phyloP scores from a whole-genome alignment of 2,113 vertebrate species.

The Crotophaga sulcirostris region DNA sequence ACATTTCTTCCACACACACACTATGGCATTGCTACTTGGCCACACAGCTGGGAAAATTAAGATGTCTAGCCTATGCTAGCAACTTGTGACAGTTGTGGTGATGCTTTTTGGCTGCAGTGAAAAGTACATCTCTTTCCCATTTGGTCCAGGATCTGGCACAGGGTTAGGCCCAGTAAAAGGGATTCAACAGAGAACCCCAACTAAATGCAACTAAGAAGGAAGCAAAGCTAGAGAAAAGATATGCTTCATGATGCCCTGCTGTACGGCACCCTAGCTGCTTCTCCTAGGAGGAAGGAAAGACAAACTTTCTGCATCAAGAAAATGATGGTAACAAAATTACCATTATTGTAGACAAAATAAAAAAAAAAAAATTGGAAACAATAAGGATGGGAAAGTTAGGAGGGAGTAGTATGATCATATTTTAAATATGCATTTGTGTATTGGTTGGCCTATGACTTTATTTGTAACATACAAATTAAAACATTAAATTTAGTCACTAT shows the following conservation, averaged over 20 bases:
- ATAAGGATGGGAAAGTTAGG: neutral
- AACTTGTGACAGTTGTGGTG: constrained; percentile 25
- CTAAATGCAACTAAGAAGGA: constrained; percentile 9
- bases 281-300: neutral
- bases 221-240: constrained; percentile 8
- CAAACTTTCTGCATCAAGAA: neutral
- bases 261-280: neutral
- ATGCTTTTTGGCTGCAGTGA: constrained; percentile 47
- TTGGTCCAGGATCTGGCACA: constrained; percentile 28
- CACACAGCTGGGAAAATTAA: constrained; percentile 65
- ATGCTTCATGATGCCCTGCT: neutral
- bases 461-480: neutral
- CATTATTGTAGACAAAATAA: neutral
- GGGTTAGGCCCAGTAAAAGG: constrained; percentile 9
- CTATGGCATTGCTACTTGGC: constrained; percentile 54
- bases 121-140: constrained; percentile 58
- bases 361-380: neutral
- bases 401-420: neutral
- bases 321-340: neutral
- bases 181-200: constrained; percentile 32
- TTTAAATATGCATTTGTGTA: neutral
- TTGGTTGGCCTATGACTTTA: neutral
- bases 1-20: constrained; percentile 64
- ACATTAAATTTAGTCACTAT: neutral
- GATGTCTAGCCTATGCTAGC: neutral